Conservation (phyloP, 2,888 invertebrate species). For the Glaucopsyche alexis region DNA sequence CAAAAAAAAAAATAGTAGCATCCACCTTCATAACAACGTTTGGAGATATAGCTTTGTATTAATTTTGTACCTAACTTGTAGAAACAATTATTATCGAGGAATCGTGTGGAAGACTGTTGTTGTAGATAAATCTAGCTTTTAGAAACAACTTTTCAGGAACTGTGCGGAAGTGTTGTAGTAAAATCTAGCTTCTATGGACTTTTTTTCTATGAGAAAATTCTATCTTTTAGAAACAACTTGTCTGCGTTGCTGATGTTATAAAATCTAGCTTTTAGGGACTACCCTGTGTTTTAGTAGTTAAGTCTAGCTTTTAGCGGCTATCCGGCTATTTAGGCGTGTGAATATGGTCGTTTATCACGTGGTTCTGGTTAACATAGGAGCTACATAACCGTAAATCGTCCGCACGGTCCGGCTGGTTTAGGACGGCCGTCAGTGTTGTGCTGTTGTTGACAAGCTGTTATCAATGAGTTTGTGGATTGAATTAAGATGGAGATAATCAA, state of each 20-base stretch:
- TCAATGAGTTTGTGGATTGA: slow-evolving; percentile 6
- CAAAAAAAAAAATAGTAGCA: neutral
- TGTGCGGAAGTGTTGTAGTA: too few relatives aligned
- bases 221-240: too few relatives aligned
- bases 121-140: too few relatives aligned
- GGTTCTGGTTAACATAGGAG: slow-evolving; percentile 18
- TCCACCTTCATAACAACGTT: neutral
- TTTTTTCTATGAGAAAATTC: too few relatives aligned
- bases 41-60: neutral
- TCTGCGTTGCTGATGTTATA: neutral
- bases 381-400: slow-evolving; percentile 25
- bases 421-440: neutral
- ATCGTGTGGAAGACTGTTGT: too few relatives aligned
- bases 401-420: neutral
- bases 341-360: slow-evolving; percentile 16
- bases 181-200: too few relatives aligned
- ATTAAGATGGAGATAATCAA: slow-evolving; percentile 8
- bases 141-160: too few relatives aligned
- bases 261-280: neutral
- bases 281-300: neutral
- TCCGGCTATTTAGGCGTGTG: slow-evolving; percentile 1
- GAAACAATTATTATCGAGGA: too few relatives aligned
- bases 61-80: neutral
- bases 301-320: neutral
- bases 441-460: slow-evolving; percentile 20